Evolutionary conservation across 1,140 invertebrate species (phyloP).

Genomic region (Conus ventricosus): DNA sequence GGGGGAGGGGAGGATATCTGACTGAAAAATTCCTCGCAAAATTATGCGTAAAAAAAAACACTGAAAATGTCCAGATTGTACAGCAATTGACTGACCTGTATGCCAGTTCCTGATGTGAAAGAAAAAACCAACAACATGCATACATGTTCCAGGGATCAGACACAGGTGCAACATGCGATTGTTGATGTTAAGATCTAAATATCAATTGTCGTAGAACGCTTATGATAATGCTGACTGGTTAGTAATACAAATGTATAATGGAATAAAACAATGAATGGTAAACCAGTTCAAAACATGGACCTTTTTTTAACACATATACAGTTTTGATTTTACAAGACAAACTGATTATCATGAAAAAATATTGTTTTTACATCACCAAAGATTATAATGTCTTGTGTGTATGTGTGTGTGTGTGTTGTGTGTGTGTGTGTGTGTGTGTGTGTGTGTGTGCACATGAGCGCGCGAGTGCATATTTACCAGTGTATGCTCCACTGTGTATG

Average conservation of each 20-base stretch:
- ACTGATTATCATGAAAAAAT: background rate
- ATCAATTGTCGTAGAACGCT: too few relatives aligned
- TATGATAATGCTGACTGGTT: background rate
- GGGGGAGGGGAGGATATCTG: too few relatives aligned
- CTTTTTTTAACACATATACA: background rate
- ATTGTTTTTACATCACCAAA: background rate
- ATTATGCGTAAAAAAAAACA: too few relatives aligned
- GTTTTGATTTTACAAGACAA: background rate
- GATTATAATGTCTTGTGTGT: background rate
- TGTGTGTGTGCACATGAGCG: background rate
- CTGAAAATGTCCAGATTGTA: too few relatives aligned
- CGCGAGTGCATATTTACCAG: background rate
- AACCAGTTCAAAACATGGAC: background rate
- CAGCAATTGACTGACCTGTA: too few relatives aligned
- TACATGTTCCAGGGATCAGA: too few relatives aligned
- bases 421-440: slow-evolving; percentile 28
- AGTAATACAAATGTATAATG: background rate
- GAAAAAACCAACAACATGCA: too few relatives aligned
- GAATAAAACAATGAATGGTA: background rate
- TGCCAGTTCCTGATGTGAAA: too few relatives aligned
- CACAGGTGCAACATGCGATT: background rate
- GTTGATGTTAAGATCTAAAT: background rate
- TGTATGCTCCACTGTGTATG: background rate
- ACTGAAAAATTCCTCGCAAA: too few relatives aligned
- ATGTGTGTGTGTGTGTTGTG: background rate